These are phyloP conservation scores for Epinephelus cyanopodus DNA, from an alignment of 2,113 vertebrate species.

Conservation along the genomic window DNA sequence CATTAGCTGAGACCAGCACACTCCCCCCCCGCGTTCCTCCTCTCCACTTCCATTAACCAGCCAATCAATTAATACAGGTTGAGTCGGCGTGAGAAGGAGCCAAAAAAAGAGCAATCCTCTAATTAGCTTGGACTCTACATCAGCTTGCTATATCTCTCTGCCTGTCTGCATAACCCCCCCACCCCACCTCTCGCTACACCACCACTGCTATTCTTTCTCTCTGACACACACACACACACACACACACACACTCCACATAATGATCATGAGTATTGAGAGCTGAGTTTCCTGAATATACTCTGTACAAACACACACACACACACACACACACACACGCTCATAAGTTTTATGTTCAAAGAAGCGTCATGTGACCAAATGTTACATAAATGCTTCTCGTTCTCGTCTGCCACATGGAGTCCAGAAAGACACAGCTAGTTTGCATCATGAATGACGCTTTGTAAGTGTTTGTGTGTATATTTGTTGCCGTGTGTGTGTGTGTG, in stretches of 20 bases:
- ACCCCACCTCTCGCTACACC: not conserved
- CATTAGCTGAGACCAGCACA: conserved; percentile 79
- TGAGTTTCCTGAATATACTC: not conserved
- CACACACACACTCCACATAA: conserved; percentile 11
- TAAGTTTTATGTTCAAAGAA: not conserved
- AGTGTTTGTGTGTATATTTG: not conserved
- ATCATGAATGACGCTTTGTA: not conserved
- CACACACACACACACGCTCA: not conserved
- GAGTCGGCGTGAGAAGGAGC: conserved; percentile 74
- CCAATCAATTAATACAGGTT: conserved; percentile 86
- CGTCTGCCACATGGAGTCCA: not conserved
- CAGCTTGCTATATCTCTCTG: conserved; percentile 66
- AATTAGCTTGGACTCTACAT: conserved; percentile 82
- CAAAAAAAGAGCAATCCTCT: conserved; percentile 83
- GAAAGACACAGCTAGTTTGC: not conserved
- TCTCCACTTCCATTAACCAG: conserved; percentile 81
- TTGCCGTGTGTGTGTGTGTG: not conserved
- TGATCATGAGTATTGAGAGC: conserved; percentile 3
- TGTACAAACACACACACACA: not conserved
- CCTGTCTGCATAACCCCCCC: conserved; percentile 42
- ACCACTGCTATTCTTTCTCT: no score
- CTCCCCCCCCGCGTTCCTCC: conserved; percentile 35
- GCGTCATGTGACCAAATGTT: conserved; percentile 17
- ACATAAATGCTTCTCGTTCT: conserved; percentile 1
- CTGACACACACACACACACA: not conserved